phyloP scores from a whole-genome alignment of 2,888 invertebrate genomes.

The Poecilobothrus nobilitatus region DNA sequence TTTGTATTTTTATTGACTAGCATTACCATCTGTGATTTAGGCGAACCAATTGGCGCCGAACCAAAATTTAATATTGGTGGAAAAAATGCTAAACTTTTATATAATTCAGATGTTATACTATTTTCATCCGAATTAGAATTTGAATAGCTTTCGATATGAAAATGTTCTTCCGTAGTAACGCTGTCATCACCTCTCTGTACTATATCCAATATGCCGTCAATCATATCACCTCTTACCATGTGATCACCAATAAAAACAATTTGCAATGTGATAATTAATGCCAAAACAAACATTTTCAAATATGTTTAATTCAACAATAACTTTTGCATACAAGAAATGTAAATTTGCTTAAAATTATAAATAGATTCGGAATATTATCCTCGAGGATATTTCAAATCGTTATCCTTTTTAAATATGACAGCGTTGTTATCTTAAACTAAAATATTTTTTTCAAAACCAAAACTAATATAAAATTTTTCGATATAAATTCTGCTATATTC shows the following conservation, averaged over 20 bases:
- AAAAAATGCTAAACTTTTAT: conserved; percentile 40
- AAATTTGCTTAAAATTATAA: too few species aligned
- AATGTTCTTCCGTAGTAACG: conserved; percentile 17
- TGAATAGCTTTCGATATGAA: conserved; percentile 13
- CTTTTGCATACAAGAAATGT: too few species aligned
- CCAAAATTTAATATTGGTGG: conserved; percentile 51
- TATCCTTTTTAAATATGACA: not conserved
- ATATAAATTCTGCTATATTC: not conserved
- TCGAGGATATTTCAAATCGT: not conserved
- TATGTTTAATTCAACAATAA: not conserved
- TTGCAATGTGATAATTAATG: conserved; percentile 18
- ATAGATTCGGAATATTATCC: not conserved
- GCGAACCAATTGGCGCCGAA: conserved; percentile 70
- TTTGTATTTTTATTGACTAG: conserved; percentile 80
- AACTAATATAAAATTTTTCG: not conserved
- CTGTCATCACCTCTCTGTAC: conserved; percentile 5
- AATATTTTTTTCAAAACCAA: not conserved
- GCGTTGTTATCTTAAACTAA: not conserved
- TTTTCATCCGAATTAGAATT: not conserved
- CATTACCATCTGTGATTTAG: conserved; percentile 76
- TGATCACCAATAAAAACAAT: conserved; percentile 18
- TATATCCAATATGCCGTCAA: conserved; percentile 12
- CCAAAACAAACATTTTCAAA: conserved; percentile 10
- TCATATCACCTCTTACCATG: conserved; percentile 15
- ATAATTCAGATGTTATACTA: conserved; percentile 27